These are phyloP conservation scores for Caenorhabditis doughertyi DNA, from an alignment of 2,888 invertebrate species.

Conservation along the genomic window DNA sequence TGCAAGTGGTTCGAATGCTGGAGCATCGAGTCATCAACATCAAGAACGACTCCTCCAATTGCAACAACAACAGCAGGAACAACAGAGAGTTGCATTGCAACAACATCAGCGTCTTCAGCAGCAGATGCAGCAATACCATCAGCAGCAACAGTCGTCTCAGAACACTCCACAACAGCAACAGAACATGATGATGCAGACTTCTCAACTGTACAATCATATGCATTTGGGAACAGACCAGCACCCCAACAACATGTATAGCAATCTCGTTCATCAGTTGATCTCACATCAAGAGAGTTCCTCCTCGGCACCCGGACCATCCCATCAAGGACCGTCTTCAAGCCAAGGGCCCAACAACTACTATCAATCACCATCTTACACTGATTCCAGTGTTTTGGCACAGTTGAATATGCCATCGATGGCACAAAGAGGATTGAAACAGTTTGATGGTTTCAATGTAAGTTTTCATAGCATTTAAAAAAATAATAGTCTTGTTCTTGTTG, in stretches of 20 bases:
- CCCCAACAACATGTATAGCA: slow-evolving; percentile 9
- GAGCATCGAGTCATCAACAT: slow-evolving; percentile 38
- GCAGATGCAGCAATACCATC: slow-evolving; percentile 21
- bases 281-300: slow-evolving; percentile 59
- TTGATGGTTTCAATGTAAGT: slow-evolving; percentile 51
- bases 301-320: slow-evolving; percentile 13
- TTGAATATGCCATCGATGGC: slow-evolving; percentile 30
- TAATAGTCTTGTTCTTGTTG: not conserved
- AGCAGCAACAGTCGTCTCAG: slow-evolving; percentile 46
- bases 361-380: slow-evolving; percentile 65
- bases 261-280: slow-evolving; percentile 71
- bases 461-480: not conserved
- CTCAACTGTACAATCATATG: slow-evolving; percentile 36
- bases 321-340: slow-evolving; percentile 1
- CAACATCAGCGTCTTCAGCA: slow-evolving; percentile 52
- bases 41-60: slow-evolving; percentile 11
- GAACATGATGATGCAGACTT: slow-evolving; percentile 9
- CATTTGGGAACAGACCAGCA: slow-evolving; percentile 5
- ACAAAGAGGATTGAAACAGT: slow-evolving; percentile 56
- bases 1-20: not conserved
- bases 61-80: slow-evolving; percentile 39
- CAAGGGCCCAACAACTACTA: slow-evolving; percentile 55
- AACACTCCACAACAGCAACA: slow-evolving; percentile 39
- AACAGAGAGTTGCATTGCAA: not conserved
- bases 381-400: slow-evolving; percentile 46